Percentiles rank a stretch among this genome's conserved stretches.
phyloP scores from a whole-genome alignment of 2,797 vertebrate genomes.

The Acanthopagrus latus region DNA sequence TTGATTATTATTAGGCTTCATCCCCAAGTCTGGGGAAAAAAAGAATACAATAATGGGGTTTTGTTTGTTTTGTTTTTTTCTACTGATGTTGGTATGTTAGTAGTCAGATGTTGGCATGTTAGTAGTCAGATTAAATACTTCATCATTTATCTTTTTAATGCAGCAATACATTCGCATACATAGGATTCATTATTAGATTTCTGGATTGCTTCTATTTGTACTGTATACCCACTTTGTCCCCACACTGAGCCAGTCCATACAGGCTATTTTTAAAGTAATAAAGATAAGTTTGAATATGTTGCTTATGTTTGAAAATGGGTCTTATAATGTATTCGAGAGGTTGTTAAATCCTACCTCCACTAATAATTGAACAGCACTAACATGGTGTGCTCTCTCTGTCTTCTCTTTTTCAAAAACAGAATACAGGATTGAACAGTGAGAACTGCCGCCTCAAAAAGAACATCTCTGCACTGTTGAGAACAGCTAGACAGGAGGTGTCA shows the following conservation, averaged over 20 bases:
- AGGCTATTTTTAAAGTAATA: background rate
- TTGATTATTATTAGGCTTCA: background rate
- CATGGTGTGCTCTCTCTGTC: background rate
- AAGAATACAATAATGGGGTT: too few species aligned
- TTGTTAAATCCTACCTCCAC: background rate
- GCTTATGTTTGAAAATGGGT: too few species aligned
- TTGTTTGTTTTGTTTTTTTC: background rate
- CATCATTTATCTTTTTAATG: background rate
- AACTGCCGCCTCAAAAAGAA: slow-evolving; percentile 95
- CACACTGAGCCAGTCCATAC: background rate
- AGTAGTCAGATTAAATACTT: background rate
- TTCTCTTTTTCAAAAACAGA: slow-evolving; percentile 81
- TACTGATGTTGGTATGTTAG: background rate
- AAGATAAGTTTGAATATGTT: background rate
- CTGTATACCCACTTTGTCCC: background rate
- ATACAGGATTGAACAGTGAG: slow-evolving; percentile 90
- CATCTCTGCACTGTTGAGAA: slow-evolving; percentile 95
- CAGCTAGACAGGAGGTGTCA: slow-evolving; percentile 93
- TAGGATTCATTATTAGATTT: background rate
- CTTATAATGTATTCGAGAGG: background rate
- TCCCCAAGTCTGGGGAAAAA: background rate
- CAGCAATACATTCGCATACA: background rate
- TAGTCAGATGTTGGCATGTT: background rate
- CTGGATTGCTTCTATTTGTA: background rate
- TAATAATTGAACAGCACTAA: background rate